Percentiles rank a stretch among this genome's conserved stretches.
phyloP scores from a whole-genome alignment of 2,797 vertebrate species.

The Pangasius macronema region DNA sequence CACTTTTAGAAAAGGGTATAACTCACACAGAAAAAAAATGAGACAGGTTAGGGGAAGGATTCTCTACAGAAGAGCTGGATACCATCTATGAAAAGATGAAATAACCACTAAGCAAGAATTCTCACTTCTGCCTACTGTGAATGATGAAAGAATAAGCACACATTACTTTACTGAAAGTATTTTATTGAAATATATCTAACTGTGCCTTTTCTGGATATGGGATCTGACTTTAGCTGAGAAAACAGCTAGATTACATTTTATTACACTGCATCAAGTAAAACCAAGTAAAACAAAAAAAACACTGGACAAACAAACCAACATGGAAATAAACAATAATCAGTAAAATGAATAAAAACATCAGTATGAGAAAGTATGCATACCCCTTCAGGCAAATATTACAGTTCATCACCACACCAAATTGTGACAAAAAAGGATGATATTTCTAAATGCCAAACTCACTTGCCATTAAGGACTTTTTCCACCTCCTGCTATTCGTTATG shows the following conservation, averaged over 20 bases:
- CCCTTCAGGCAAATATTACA: not conserved
- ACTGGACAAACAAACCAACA: not conserved
- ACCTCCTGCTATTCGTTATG: not conserved
- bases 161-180: not conserved
- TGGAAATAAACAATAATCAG: not conserved
- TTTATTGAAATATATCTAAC: not conserved
- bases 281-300: not conserved
- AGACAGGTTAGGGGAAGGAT: not conserved
- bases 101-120: slow-evolving; percentile 5
- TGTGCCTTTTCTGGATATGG: not conserved
- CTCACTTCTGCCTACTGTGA: not conserved
- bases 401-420: not conserved
- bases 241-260: not conserved
- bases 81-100: not conserved
- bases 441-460: not conserved
- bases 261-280: not conserved
- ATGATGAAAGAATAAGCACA: slow-evolving; percentile 25
- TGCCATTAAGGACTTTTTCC: not conserved
- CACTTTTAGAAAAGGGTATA: slow-evolving; percentile 44
- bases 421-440: not conserved
- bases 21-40: slow-evolving; percentile 21
- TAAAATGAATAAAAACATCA: not conserved
- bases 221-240: not conserved
- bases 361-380: too few relatives aligned
- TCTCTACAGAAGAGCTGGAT: not conserved